Conservation (phyloP, 1,140 invertebrate genomes). For the Formica exsecta region DNA sequence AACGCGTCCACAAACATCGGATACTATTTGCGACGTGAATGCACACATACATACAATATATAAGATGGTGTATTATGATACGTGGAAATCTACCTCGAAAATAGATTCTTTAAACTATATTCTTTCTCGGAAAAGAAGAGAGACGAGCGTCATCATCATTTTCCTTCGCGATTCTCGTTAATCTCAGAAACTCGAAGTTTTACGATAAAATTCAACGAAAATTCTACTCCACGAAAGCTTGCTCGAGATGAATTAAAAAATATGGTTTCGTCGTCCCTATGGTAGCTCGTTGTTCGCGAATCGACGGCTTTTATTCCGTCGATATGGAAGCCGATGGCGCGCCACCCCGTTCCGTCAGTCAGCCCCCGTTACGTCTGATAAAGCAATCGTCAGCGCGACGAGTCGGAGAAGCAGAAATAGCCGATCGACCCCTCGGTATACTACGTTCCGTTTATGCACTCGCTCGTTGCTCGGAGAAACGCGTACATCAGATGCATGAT, state of each 20-base stretch:
- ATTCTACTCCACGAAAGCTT: no score
- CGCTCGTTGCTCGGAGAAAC: slow-evolving; percentile 34
- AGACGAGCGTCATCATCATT: no score
- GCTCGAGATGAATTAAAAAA: no score
- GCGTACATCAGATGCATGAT: slow-evolving; percentile 29
- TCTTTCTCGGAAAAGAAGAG: not conserved
- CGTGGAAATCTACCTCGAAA: not conserved
- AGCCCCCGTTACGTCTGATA: slow-evolving; percentile 51
- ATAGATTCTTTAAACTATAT: not conserved
- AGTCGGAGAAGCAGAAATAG: slow-evolving; percentile 55
- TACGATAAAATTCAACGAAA: no score
- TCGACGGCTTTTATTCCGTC: slow-evolving; percentile 42
- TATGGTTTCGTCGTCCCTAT: no score
- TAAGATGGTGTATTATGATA: not conserved
- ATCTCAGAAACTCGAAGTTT: no score
- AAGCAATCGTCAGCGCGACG: slow-evolving; percentile 44
- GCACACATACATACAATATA: no score
- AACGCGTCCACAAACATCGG: not conserved
- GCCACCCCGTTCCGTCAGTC: slow-evolving; percentile 57
- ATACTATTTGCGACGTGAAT: not conserved
- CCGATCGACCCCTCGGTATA: slow-evolving; percentile 53
- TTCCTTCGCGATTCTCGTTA: no score
- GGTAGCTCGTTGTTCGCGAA: not conserved
- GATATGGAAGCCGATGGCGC: slow-evolving; percentile 30
- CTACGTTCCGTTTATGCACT: not conserved